Percentiles rank a stretch among this genome's conserved stretches.
These are phyloP conservation scores for Latrodectus hesperus DNA, from an alignment of 2,888 invertebrate species.

Conservation along the genomic window DNA sequence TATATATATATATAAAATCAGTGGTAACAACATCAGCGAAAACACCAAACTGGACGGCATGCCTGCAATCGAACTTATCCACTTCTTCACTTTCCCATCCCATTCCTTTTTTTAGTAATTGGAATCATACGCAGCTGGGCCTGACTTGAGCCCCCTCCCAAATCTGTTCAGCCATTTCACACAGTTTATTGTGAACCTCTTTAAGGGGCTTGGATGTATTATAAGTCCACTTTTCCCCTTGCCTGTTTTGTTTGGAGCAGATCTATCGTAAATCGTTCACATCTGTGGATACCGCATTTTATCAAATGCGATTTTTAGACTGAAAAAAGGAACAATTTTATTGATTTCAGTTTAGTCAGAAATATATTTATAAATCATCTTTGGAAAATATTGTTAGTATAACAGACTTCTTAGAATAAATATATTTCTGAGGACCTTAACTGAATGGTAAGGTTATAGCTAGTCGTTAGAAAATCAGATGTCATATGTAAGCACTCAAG, in stretches of 20 bases:
- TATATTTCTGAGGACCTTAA: no score
- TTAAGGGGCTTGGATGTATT: constrained; percentile 39
- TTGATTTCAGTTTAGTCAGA: constrained; percentile 46
- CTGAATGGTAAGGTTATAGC: no score
- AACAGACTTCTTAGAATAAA: no score
- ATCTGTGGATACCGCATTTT: constrained; percentile 50
- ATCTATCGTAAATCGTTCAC: constrained; percentile 49
- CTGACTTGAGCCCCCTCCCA: constrained; percentile 54
- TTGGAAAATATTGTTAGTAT: neutral
- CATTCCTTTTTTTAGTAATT: constrained; percentile 45
- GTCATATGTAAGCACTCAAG: no score
- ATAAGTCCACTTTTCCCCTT: constrained; percentile 26
- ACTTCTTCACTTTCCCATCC: constrained; percentile 31
- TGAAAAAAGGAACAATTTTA: constrained; percentile 31
- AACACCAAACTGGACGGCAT: constrained; percentile 40
- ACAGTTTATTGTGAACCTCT: constrained; percentile 42
- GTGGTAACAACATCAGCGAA: constrained; percentile 38
- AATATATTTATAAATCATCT: constrained; percentile 19
- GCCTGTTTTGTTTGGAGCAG: constrained; percentile 45
- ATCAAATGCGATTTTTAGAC: constrained; percentile 42
- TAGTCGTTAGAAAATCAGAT: no score
- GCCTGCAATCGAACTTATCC: constrained; percentile 16
- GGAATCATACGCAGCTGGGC: constrained; percentile 57
- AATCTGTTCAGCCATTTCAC: constrained; percentile 39
- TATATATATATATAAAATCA: constrained; percentile 7